Evolutionary conservation across 2,888 invertebrate species (phyloP), one percentile per base, ranked within the genome.

Genomic region (Erpobdella octoculata): DNA sequence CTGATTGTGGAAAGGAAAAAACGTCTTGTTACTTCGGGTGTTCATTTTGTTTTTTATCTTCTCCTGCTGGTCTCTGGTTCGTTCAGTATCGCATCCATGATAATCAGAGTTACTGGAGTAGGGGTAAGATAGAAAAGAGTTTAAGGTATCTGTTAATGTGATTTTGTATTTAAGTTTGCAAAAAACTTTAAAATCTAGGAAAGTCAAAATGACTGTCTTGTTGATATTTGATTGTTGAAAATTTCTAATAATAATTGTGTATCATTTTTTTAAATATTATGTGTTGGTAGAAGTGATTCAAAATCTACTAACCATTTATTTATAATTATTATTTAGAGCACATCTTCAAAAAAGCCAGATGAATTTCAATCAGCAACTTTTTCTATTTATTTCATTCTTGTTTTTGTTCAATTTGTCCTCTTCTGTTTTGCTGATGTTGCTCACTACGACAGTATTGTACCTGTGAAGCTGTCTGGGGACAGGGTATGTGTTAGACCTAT

Each of bases 21-120:
- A 68, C 81, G 81, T 1, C 74, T 79, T 65, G 77, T 81, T 48
- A 81, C 81, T 1, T 81, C 81, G 4, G 81, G 81, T 0, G 74
- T 83, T 18, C 76, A 81, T 37, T 82, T 80, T 74, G 68, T 81
- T 1, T 82, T 80, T 74, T 82, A 79, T 79, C 69, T 79, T 5
- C 70, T 81, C 12, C 74, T 73, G n/a, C 31, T 77, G 1, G 0
- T 82, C 6, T 75, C 78, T 15, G 78, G 78, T 6, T 76, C 81
- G 28, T 75, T 81, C 12, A 80, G 79, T 36, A 78, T 81, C 70
- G 80, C 81, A 72, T 78, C 79, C 12, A 75, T 77, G 35, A 67
- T 74, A n/a, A 46, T 28, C 41, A 12, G 61, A 36, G 35, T 28
- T 62, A 48, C 28, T 25, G 28, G 58, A 59, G 37, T 36, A 31